Evolutionary conservation across 2,888 invertebrate species (phyloP), one percentile per base, ranked within the genome.

Genomic region (Sinohyriopsis cumingii): DNA sequence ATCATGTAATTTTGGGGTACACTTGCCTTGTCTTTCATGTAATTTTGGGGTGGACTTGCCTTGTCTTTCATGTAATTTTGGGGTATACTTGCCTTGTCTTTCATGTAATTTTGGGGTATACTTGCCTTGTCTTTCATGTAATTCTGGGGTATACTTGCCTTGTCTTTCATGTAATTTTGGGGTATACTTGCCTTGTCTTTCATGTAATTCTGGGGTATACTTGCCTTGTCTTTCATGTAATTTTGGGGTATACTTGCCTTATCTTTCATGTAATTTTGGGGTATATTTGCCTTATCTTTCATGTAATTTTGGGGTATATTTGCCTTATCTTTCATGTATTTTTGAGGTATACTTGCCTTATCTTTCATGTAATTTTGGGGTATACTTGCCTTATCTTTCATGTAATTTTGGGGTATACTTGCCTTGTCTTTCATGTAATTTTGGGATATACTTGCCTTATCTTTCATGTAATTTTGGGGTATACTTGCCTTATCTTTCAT

Each of bases 11-110:
- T 25, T 53, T 18, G 6, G n/a, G 12, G 6, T 33, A 64, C 5
- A 54, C 64, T 45, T 75, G 88, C 88, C 84, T 95, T 91, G 91
- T 99, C 98, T n/a, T n/a, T n/a, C n/a, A n/a, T 22, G 57, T 57
- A 22, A 57, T 22, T 57, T 5, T n/a, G n/a, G n/a, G n/a, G n/a
- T n/a, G n/a, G 15, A 53, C n/a, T n/a, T n/a, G n/a, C n/a, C n/a
- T 28, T 63, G 5, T 57, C 33, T 7, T 15, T 25, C n/a, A 24
- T 55, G 45, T n/a, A 24, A 24, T 64, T 25, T 53, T 18, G 6
- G n/a, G 12, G 6, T 33, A 64, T 7, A 54, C 64, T 45, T 75
- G 88, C 88, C 84, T 95, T 91, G 91, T 99, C 98, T n/a, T n/a
- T n/a, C n/a, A n/a, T 22, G 57, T 57, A 22, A 57, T 22, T 57